phyloP scores from a whole-genome alignment of 1,140 invertebrate species.

The Physella acuta region DNA sequence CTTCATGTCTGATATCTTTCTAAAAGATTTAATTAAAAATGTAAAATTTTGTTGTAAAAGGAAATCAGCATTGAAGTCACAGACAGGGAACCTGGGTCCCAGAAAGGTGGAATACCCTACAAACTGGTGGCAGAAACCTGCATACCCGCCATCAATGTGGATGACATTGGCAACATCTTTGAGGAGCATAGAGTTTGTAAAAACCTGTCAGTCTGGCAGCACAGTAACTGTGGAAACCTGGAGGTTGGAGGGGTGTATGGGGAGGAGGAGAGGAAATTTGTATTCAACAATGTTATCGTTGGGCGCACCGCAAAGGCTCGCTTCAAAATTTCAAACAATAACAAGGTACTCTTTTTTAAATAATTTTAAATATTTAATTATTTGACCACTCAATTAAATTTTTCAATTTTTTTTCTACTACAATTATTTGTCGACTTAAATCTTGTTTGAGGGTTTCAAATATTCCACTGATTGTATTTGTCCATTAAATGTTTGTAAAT shows the following conservation, averaged over 20 bases:
- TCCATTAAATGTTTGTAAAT: too few relatives aligned
- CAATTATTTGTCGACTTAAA: too few relatives aligned
- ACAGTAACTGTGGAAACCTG: conserved; percentile 42
- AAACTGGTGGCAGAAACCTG: conserved; percentile 57
- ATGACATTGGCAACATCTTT: conserved; percentile 57
- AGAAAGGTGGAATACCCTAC: conserved; percentile 56
- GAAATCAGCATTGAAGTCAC: conserved; percentile 56
- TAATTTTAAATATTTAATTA: too few relatives aligned
- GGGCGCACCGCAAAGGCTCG: conserved; percentile 57
- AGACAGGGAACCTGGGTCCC: conserved; percentile 52
- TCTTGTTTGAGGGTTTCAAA: too few relatives aligned
- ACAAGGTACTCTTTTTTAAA: conserved; percentile 54
- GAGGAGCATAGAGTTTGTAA: conserved; percentile 60
- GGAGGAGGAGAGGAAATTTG: conserved; percentile 58
- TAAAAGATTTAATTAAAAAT: too few relatives aligned
- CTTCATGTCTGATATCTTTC: too few relatives aligned
- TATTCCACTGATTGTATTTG: too few relatives aligned
- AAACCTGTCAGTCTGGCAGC: conserved; percentile 57
- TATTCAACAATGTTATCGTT: conserved; percentile 61
- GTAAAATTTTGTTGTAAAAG: conserved; percentile 37
- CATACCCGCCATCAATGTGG: conserved; percentile 55
- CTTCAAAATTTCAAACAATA: conserved; percentile 59
- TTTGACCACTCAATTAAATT: too few relatives aligned
- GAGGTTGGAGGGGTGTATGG: conserved; percentile 58
- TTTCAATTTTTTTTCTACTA: too few relatives aligned